Conservation (phyloP, 2,113 vertebrate genomes). For the Todiramphus chloris region DNA sequence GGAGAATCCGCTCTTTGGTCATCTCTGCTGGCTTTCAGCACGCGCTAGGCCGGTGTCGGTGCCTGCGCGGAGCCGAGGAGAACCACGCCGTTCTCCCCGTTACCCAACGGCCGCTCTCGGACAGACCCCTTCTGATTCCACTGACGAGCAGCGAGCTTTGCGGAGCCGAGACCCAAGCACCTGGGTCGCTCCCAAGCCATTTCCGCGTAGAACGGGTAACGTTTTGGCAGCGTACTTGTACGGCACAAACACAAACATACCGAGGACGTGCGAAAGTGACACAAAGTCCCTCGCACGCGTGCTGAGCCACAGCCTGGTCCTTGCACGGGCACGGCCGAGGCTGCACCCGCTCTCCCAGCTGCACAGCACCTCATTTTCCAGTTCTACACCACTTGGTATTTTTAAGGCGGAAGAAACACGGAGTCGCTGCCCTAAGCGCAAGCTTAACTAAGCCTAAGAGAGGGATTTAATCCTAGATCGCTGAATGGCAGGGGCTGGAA, state of each 20-base stretch:
- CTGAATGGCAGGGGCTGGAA: no score
- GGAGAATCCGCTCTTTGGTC: neutral
- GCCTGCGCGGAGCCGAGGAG: neutral
- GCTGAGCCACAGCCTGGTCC: neutral
- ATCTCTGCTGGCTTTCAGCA: neutral
- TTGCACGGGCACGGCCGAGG: fast-evolving
- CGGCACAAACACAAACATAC: neutral
- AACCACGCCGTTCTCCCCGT: fast-evolving
- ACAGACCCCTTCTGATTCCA: no score
- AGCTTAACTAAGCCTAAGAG: neutral
- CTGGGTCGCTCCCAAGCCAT: neutral
- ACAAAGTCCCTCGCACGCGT: neutral
- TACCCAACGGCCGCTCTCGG: fast-evolving
- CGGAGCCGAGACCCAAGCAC: fast-evolving
- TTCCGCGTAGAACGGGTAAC: fast-evolving
- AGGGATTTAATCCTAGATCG: neutral
- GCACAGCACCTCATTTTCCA: no score
- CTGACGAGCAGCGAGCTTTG: neutral
- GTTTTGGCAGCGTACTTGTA: neutral
- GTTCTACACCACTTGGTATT: fast-evolving
- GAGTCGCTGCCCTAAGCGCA: fast-evolving
- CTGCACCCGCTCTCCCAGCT: neutral
- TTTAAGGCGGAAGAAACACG: neutral
- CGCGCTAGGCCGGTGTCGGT: fast-evolving
- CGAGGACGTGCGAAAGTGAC: neutral